phyloP scores from a whole-genome alignment of 1,140 invertebrate species.

The Hyphantria cunea region DNA sequence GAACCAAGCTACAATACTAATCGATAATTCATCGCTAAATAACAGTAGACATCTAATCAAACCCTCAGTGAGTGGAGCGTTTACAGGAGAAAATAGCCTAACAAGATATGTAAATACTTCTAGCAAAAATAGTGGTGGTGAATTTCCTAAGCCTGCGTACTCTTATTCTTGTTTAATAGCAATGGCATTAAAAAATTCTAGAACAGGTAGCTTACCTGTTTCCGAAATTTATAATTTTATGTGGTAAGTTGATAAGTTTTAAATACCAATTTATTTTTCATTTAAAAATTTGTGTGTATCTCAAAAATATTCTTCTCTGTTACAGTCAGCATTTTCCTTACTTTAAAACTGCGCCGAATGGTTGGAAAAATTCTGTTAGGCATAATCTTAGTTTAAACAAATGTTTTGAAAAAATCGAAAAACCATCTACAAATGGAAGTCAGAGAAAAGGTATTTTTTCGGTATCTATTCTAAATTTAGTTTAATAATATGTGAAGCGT shows the following conservation, averaged over 20 bases:
- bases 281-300: no score
- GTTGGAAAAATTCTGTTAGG: slow-evolving; percentile 98
- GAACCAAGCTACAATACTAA: slow-evolving; percentile 77
- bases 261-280: not conserved
- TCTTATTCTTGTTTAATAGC: slow-evolving; percentile 99
- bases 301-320: slow-evolving; percentile 54
- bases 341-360: slow-evolving; percentile 97
- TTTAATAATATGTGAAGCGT: not conserved
- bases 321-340: slow-evolving; percentile 98
- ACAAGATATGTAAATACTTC: slow-evolving; percentile 73
- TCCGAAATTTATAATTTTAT: slow-evolving; percentile 99
- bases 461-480: not conserved
- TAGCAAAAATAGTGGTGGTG: slow-evolving; percentile 84
- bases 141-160: slow-evolving; percentile 97
- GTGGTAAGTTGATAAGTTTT: slow-evolving; percentile 95
- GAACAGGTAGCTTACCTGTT: slow-evolving; percentile 96
- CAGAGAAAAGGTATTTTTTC: slow-evolving; percentile 86
- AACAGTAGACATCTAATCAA: slow-evolving; percentile 78
- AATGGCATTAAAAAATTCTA: slow-evolving; percentile 97
- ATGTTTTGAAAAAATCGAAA: slow-evolving; percentile 98
- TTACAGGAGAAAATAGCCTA: slow-evolving; percentile 73
- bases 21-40: slow-evolving; percentile 76
- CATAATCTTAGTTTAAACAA: slow-evolving; percentile 98
- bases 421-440: slow-evolving; percentile 90
- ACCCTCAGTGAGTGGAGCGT: slow-evolving; percentile 64